phyloP scores from a whole-genome alignment of 2,888 invertebrate species.

The Gastracanthus pulcherrimus region DNA sequence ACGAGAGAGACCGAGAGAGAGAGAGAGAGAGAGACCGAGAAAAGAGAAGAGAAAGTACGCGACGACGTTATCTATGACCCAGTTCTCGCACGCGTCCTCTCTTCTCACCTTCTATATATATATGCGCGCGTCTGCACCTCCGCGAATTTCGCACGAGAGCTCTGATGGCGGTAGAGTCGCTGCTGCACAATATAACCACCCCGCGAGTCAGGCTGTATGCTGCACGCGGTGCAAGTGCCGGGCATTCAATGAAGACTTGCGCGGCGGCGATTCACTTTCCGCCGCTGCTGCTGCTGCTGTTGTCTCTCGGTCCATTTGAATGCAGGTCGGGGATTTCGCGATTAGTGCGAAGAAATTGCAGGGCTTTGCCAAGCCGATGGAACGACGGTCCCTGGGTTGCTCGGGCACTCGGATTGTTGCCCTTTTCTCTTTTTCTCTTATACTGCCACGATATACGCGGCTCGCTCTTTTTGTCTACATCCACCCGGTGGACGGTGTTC shows the following conservation, averaged over 20 bases:
- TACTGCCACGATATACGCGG: neutral
- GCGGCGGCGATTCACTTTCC: conserved; percentile 16
- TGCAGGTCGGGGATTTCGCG: conserved; percentile 16
- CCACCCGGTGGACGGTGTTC: too few species aligned
- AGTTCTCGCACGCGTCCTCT: conserved; percentile 13
- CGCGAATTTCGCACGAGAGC: too few species aligned
- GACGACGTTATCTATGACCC: conserved; percentile 50
- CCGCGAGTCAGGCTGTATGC: too few species aligned
- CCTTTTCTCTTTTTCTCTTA: neutral
- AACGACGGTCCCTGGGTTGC: neutral
- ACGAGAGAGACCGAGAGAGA: neutral
- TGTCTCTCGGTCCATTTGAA: conserved; percentile 16
- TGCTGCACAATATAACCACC: neutral
- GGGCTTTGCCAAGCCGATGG: conserved; percentile 13
- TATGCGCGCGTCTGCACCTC: too few species aligned
- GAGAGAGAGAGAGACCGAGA: neutral
- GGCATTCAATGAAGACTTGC: conserved; percentile 6
- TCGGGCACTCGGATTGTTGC: neutral
- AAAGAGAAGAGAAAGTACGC: too few species aligned
- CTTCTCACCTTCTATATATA: too few species aligned
- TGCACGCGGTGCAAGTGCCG: neutral
- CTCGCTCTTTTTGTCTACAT: too few species aligned
- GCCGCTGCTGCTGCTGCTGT: neutral
- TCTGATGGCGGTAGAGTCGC: neutral
- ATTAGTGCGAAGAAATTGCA: conserved; percentile 32